phyloP scores from a whole-genome alignment of 2,888 invertebrate genomes.

The Micropterix aruncella region DNA sequence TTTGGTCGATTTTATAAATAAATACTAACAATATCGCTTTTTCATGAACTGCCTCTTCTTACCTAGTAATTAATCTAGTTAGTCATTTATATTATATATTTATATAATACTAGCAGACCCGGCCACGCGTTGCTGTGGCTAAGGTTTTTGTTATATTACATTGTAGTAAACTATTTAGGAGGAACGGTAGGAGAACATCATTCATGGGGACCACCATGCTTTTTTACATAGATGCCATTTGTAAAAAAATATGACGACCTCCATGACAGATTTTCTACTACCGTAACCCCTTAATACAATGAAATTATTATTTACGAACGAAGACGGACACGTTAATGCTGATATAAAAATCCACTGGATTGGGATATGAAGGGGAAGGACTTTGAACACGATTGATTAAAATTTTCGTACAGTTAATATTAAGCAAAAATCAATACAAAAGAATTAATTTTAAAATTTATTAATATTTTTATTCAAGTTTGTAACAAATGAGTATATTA shows the following conservation, averaged over 20 bases:
- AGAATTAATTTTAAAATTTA: not conserved
- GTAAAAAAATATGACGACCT: not conserved
- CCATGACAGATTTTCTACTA: not conserved
- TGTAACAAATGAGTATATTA: not conserved
- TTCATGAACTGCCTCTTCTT: too few species aligned
- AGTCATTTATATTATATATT: not conserved
- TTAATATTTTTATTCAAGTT: not conserved
- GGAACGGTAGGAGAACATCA: not conserved
- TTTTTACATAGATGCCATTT: not conserved
- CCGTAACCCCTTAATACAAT: not conserved
- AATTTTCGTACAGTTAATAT: not conserved
- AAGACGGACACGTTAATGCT: not conserved
- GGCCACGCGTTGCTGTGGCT: not conserved
- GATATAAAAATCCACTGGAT: not conserved
- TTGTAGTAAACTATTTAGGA: not conserved
- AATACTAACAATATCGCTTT: too few species aligned
- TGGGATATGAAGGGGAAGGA: not conserved
- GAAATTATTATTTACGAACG: not conserved
- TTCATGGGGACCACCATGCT: not conserved
- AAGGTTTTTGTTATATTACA: not conserved
- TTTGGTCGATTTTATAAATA: too few species aligned
- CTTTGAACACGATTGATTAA: not conserved
- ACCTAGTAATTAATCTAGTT: too few species aligned
- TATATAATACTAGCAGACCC: not conserved
- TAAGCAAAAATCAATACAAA: not conserved